Conservation (phyloP, 2,797 vertebrate genomes). For the Nannoperca obscura region DNA sequence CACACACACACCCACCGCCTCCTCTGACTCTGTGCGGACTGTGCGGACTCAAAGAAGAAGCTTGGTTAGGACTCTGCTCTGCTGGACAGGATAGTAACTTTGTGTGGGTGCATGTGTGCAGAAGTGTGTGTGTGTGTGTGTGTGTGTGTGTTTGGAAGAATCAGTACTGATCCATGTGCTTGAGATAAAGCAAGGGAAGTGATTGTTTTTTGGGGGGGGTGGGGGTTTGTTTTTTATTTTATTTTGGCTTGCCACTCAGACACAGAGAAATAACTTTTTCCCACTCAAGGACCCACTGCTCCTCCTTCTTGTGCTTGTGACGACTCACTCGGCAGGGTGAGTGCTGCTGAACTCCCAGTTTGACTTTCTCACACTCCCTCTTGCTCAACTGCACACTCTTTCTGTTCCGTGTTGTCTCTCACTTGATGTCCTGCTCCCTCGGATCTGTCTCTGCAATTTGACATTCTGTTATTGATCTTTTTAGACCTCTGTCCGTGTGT, state of each 20-base stretch:
- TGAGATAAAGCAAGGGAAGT: conserved; percentile 24
- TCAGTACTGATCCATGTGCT: conserved; percentile 35
- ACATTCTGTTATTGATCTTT: conserved; percentile 38
- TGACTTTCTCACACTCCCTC: conserved; percentile 12
- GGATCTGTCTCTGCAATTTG: conserved; percentile 27
- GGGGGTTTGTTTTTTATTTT: background rate
- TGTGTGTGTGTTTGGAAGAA: background rate
- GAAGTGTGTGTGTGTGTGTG: conserved; percentile 5
- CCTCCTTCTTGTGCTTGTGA: conserved; percentile 43
- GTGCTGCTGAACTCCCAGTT: conserved; percentile 49
- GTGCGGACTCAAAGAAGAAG: conserved; percentile 50
- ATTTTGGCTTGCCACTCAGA: conserved; percentile 13
- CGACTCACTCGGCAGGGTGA: conserved; percentile 75
- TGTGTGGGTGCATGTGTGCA: conserved; percentile 12
- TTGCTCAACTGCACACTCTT: conserved; percentile 22
- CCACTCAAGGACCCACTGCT: conserved; percentile 44
- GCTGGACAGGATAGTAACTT: conserved; percentile 14
- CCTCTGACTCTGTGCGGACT: conserved; percentile 33
- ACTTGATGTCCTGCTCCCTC: conserved; percentile 3
- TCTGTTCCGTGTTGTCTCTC: conserved; percentile 34
- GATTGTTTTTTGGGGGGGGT: background rate
- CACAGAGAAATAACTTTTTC: conserved; percentile 28
- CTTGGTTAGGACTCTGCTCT: conserved; percentile 15
- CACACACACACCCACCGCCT: conserved; percentile 51
- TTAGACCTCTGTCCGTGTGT: conserved; percentile 30